Percentiles rank a stretch among this genome's conserved stretches.
Conservation (phyloP, 1,140 invertebrate species). For the Nephila pilipes region DNA sequence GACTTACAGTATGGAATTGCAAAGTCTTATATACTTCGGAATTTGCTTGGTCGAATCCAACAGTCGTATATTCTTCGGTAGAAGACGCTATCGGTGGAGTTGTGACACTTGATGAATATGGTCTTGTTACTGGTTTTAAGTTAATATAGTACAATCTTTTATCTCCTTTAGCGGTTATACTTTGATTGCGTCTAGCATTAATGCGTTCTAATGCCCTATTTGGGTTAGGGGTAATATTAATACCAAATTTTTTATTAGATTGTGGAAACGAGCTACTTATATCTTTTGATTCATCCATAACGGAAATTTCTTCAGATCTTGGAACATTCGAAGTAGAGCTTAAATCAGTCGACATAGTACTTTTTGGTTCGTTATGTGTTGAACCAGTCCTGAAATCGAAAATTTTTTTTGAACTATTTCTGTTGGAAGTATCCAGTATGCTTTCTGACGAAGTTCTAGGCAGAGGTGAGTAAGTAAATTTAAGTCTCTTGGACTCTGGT, state of each 20-base stretch:
- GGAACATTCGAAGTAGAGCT: background rate
- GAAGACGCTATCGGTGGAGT: background rate
- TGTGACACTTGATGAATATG: slow-evolving; percentile 44
- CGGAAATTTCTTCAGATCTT: background rate
- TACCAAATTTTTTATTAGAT: background rate
- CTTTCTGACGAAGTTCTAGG: background rate
- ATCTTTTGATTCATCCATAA: background rate
- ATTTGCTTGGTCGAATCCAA: background rate
- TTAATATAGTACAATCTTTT: slow-evolving; percentile 35
- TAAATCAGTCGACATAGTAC: background rate
- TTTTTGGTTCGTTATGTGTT: background rate
- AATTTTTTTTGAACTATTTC: slow-evolving; percentile 5
- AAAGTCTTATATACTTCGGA: too few relatives aligned
- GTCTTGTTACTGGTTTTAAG: slow-evolving; percentile 58
- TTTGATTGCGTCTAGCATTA: slow-evolving; percentile 24
- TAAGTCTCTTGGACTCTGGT: slow-evolving; percentile 21
- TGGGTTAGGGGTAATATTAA: background rate
- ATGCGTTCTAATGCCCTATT: slow-evolving; percentile 1
- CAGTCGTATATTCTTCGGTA: background rate
- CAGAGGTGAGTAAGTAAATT: slow-evolving; percentile 53
- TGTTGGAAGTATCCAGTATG: background rate
- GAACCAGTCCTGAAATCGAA: slow-evolving; percentile 69
- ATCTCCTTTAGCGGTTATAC: background rate
- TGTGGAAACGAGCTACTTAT: background rate
- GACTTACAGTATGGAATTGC: too few relatives aligned